Conservation (phyloP, 2,888 invertebrate species). For the Xanthia icteritia region DNA sequence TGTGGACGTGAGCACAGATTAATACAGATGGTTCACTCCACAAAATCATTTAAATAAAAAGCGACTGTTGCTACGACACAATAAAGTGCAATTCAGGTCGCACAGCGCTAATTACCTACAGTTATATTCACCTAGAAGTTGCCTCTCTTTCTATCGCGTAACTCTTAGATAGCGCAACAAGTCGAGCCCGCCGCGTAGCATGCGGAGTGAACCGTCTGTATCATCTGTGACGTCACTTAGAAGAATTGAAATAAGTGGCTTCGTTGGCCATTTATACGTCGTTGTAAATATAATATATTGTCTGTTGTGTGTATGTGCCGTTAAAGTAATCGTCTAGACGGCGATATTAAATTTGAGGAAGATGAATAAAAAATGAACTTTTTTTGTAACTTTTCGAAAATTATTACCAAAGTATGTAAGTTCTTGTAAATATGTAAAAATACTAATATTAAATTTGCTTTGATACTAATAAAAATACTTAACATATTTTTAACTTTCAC, state of each 20-base stretch:
- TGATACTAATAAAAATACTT: slow-evolving; percentile 21
- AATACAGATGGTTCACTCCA: too few relatives aligned
- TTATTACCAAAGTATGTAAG: slow-evolving; percentile 35
- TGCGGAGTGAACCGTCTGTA: too few relatives aligned
- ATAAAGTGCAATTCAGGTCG: too few relatives aligned
- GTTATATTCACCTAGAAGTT: too few relatives aligned
- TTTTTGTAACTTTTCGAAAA: slow-evolving; percentile 13
- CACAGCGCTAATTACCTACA: too few relatives aligned
- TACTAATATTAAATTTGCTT: slow-evolving; percentile 37
- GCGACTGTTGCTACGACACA: too few relatives aligned
- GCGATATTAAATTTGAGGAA: slow-evolving; percentile 5
- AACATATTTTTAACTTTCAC: slow-evolving; percentile 7
- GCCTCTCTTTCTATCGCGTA: too few relatives aligned
- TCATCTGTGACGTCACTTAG: background rate
- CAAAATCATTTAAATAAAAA: too few relatives aligned
- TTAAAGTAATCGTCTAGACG: slow-evolving; percentile 44
- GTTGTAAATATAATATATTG: slow-evolving; percentile 55
- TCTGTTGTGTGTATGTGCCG: slow-evolving; percentile 23
- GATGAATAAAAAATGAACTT: background rate
- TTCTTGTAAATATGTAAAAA: slow-evolving; percentile 61
- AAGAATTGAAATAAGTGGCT: slow-evolving; percentile 2
- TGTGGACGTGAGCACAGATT: background rate
- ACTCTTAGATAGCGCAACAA: too few relatives aligned
- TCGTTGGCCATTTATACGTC: slow-evolving; percentile 14
- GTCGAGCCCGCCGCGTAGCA: too few relatives aligned